Evolutionary conservation across 30 jellyfish, hydroid and myxozoan genomes (phyloP), one percentile per base, ranked within the genome.

Genomic region (Aurelia aurita complex sp. Pacific): DNA sequence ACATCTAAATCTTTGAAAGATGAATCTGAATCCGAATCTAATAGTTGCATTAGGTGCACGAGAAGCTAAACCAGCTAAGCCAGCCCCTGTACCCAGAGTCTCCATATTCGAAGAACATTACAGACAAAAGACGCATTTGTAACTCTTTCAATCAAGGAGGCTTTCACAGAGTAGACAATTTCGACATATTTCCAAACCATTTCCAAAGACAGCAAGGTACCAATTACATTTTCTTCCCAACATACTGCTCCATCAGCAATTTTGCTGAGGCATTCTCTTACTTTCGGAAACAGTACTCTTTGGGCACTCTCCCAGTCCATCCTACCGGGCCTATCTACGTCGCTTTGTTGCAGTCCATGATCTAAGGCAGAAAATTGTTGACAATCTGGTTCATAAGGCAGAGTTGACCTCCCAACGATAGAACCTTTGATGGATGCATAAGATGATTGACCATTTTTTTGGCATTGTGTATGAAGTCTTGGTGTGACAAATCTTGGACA

Each of bases 251-350:
- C 92, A 52, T 23, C 10, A 15, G 18, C 23, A 57, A 82, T 53
- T 38, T 85, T 75, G 16, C 51, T 54, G 16, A 85, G 81, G 29
- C 55, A 54, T 2, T 11, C 43, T 62, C 92, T 63, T 7, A 85
- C 94, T 33, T 50, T 72, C 7, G 88, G 76, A 53, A 85, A 85
- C 38, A 74, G 10, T 5, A 85, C 12, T 14, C 88, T 38, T 46
- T 85, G 67, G 35, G 83, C 87, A 64, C 88, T 73, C 50, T 75
- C 88, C 94, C 82, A 85, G 53, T 85, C 73, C 88, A 73, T 74
- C 35, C 94, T 60, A 57, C 63, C 94, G 2, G 61, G 43, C 29
- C 82, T 18, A 17, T 71, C 80, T 13, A 83, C 57, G 80, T 83
- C 80, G 12, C 61, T 40, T 43, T 69, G 69, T 23, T 69, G 77